A percentile compares a stretch with the other conserved stretches of the same genome.
Conservation (phyloP, 2,113 vertebrate genomes). For the Cyanocitta stelleri region DNA sequence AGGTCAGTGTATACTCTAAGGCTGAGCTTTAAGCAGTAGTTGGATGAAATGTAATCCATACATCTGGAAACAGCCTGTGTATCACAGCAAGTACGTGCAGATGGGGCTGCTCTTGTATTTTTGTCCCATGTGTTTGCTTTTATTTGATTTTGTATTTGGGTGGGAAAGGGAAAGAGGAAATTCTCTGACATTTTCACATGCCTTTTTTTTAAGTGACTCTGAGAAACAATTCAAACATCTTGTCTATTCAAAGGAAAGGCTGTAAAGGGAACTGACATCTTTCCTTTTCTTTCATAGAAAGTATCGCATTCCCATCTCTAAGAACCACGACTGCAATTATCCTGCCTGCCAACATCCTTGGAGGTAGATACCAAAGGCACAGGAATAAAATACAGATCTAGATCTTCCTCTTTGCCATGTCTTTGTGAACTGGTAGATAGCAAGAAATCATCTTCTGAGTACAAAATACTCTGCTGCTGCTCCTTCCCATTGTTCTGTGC, state of each 20-base stretch:
- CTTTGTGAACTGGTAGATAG: neutral
- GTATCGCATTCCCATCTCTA: neutral
- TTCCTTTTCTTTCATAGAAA: neutral
- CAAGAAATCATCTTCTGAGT: neutral
- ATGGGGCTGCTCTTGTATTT: constrained; percentile 6
- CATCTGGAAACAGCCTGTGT: constrained; percentile 40
- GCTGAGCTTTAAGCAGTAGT: neutral
- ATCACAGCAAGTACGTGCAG: neutral
- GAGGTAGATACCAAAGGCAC: neutral
- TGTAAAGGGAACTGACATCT: neutral
- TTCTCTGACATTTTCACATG: constrained; percentile 56
- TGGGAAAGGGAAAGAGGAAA: constrained; percentile 53
- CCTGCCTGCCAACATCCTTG: neutral
- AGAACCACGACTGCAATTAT: neutral
- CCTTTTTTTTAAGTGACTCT: constrained; percentile 21
- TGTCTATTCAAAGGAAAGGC: neutral
- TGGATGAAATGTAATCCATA: constrained; percentile 22
- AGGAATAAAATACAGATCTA: neutral
- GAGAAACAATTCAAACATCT: constrained; percentile 35
- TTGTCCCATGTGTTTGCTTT: constrained; percentile 55
- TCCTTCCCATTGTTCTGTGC: neutral
- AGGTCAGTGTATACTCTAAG: neutral
- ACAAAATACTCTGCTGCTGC: neutral
- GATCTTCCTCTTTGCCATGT: neutral
- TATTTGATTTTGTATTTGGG: constrained; percentile 60